Evolutionary conservation across 2,797 vertebrate genomes (phyloP).

Genomic region (Pelobates cultripes): DNA sequence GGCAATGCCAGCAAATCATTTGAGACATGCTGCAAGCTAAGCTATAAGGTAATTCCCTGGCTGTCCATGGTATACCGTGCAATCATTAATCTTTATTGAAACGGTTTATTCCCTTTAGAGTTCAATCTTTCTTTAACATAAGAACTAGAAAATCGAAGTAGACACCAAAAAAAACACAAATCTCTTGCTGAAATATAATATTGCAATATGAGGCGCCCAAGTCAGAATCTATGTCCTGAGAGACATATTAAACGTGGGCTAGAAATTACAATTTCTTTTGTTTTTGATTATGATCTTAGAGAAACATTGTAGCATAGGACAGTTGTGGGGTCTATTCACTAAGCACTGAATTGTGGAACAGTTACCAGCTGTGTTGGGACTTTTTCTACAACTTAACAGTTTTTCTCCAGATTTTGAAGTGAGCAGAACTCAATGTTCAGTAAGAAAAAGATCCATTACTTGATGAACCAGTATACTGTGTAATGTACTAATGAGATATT

Average conservation of each 20-base stretch:
- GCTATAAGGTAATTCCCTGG: slow-evolving; percentile 55
- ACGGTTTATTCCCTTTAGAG: slow-evolving; percentile 27
- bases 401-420: too few species aligned
- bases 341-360: too few species aligned
- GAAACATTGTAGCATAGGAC: not conserved
- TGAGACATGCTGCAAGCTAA: slow-evolving; percentile 9
- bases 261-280: slow-evolving; percentile 9
- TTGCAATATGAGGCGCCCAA: slow-evolving; percentile 30
- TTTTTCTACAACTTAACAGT: too few species aligned
- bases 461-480: too few species aligned
- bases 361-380: too few species aligned
- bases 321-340: too few species aligned
- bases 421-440: too few species aligned
- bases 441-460: too few species aligned
- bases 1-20: slow-evolving; percentile 29
- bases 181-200: slow-evolving; percentile 41
- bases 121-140: slow-evolving; percentile 48
- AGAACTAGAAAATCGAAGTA: slow-evolving; percentile 55
- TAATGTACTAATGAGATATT: too few species aligned
- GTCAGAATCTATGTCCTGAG: slow-evolving; percentile 28
- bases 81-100: slow-evolving; percentile 58
- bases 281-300: not conserved
- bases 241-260: slow-evolving; percentile 10
- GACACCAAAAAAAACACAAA: slow-evolving; percentile 50
- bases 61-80: slow-evolving; percentile 44